Percentiles rank a stretch among this genome's conserved stretches.
Conservation (phyloP, 2,797 vertebrate genomes). For the Poeciliopsis gracilis region DNA sequence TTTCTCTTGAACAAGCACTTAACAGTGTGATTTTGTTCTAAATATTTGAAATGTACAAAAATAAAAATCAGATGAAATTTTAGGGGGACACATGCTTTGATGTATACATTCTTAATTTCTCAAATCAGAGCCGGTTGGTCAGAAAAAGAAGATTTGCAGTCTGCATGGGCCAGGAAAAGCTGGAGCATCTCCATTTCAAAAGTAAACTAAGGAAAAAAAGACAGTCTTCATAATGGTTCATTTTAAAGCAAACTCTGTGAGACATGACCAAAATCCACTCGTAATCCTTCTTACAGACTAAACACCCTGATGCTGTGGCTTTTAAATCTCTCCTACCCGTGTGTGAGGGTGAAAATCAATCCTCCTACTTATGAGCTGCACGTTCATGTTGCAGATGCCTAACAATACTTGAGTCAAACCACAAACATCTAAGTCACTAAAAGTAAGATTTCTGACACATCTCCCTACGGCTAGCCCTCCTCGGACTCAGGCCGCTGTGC, state of each 20-base stretch:
- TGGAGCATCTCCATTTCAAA: background rate
- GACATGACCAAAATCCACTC: constrained; percentile 50
- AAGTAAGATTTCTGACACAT: constrained; percentile 4
- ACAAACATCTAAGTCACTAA: constrained; percentile 3
- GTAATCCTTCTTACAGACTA: constrained; percentile 72
- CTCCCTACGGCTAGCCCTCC: constrained; percentile 29
- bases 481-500: constrained; percentile 40
- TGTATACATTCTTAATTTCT: background rate
- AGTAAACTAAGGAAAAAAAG: background rate
- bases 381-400: background rate
- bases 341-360: constrained; percentile 55
- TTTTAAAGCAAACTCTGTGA: constrained; percentile 10
- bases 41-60: background rate
- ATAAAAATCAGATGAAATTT: background rate
- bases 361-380: constrained; percentile 20
- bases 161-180: background rate
- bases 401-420: constrained; percentile 2
- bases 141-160: background rate
- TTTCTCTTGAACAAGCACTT: background rate
- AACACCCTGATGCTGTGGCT: constrained; percentile 64
- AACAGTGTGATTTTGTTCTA: background rate
- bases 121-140: background rate
- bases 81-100: background rate
- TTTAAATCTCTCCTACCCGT: constrained; percentile 61
- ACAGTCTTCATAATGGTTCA: background rate